These are phyloP conservation scores for Andrena dorsata DNA, from an alignment of 2,888 invertebrate species.

Conservation along the genomic window DNA sequence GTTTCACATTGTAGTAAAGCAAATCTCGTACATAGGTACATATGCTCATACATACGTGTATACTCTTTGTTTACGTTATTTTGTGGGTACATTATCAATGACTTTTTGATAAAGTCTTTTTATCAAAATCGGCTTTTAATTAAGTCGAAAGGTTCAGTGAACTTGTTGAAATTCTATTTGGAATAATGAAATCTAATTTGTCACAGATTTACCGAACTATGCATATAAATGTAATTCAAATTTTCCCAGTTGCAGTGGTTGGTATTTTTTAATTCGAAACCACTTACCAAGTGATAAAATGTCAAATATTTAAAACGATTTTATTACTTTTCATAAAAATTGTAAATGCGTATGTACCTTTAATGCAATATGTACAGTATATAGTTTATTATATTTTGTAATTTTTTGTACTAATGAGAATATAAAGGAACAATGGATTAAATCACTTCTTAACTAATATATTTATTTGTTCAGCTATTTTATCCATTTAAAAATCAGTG, in stretches of 20 bases:
- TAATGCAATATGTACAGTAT: background rate
- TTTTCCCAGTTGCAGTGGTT: background rate
- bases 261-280: background rate
- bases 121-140: background rate
- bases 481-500: background rate
- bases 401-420: background rate
- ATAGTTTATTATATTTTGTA: background rate
- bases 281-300: background rate
- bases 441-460: background rate
- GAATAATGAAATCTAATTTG: background rate
- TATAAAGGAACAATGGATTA: background rate
- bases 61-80: constrained; percentile 42
- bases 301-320: background rate
- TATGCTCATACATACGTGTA: too few relatives aligned
- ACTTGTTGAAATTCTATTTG: background rate
- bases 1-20: background rate
- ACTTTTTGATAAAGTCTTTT: constrained; percentile 6
- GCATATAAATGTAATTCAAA: background rate
- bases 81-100: constrained; percentile 5
- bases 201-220: constrained; percentile 5
- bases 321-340: background rate
- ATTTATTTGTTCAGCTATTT: background rate
- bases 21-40: background rate
- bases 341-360: background rate
- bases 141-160: background rate